A percentile compares a stretch with the other conserved stretches of the same genome.
phyloP scores from a whole-genome alignment of 2,113 vertebrate genomes.

The Xerus inauris region DNA sequence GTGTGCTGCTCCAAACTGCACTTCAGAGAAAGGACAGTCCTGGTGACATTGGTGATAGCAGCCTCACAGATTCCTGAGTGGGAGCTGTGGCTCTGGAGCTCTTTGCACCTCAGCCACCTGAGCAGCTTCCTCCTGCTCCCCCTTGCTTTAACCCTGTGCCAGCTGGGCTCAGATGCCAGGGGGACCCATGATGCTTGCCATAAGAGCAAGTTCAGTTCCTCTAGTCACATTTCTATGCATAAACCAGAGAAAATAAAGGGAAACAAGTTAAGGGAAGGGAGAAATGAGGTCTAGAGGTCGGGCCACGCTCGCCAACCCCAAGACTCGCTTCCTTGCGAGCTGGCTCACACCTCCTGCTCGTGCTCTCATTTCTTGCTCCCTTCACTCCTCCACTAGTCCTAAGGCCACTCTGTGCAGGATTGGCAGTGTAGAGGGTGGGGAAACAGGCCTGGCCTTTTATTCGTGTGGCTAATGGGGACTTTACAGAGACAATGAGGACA shows the following conservation, averaged over 20 bases:
- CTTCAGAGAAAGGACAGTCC: too few species aligned
- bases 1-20: too few species aligned
- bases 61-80: neutral
- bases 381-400: neutral
- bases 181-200: accelerated
- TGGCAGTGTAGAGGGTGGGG: neutral
- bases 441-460: too few species aligned
- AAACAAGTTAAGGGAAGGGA: neutral
- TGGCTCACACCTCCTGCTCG: neutral
- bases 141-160: neutral
- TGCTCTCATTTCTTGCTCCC: too few species aligned
- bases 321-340: neutral
- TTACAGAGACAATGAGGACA: neutral
- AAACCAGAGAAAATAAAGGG: neutral
- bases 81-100: accelerated
- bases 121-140: too few species aligned
- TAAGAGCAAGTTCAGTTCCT: neutral
- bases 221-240: neutral
- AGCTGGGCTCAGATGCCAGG: neutral
- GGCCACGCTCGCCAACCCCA: too few species aligned
- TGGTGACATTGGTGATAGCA: neutral
- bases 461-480: neutral
- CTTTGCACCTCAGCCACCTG: accelerated
- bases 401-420: accelerated
- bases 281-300: neutral